Conservation (phyloP, 2,888 invertebrate genomes). For the Cremastobaeus sp. region DNA sequence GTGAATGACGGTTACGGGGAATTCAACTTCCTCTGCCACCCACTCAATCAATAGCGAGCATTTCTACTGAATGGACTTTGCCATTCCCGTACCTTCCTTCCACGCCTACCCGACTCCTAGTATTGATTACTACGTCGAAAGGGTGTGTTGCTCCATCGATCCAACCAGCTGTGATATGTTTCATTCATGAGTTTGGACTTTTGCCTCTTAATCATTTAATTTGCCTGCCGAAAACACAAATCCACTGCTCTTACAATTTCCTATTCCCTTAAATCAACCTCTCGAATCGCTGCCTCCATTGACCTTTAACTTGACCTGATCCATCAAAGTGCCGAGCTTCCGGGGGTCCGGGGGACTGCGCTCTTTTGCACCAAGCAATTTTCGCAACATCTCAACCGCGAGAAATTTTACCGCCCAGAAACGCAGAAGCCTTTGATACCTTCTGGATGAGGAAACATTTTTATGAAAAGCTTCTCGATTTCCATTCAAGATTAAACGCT, state of each 20-base stretch:
- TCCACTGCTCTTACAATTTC: neutral
- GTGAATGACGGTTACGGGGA: conserved; percentile 60
- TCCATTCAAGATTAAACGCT: too few relatives aligned
- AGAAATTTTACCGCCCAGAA: neutral
- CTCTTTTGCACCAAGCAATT: conserved; percentile 16
- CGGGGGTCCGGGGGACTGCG: conserved; percentile 7
- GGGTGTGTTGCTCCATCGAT: conserved; percentile 76
- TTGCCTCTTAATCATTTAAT: conserved; percentile 50
- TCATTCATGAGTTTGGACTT: conserved; percentile 76
- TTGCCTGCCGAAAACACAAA: neutral
- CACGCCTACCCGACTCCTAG: conserved; percentile 70
- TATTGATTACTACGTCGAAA: conserved; percentile 76
- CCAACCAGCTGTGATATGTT: conserved; percentile 75
- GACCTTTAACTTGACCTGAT: neutral
- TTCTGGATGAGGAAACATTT: too few relatives aligned
- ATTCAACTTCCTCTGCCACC: conserved; percentile 65
- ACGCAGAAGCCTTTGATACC: neutral
- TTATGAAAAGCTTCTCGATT: too few relatives aligned
- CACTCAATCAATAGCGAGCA: conserved; percentile 76
- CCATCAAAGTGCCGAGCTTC: neutral
- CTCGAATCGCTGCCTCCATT: neutral
- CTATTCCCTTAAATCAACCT: neutral
- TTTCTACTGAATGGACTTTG: conserved; percentile 77
- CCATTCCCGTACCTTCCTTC: conserved; percentile 70
- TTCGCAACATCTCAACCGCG: conserved; percentile 18